Evolutionary conservation across 1,140 invertebrate genomes (phyloP), one percentile per base, ranked within the genome.

Genomic region (Meloidogyne chitwoodi): DNA sequence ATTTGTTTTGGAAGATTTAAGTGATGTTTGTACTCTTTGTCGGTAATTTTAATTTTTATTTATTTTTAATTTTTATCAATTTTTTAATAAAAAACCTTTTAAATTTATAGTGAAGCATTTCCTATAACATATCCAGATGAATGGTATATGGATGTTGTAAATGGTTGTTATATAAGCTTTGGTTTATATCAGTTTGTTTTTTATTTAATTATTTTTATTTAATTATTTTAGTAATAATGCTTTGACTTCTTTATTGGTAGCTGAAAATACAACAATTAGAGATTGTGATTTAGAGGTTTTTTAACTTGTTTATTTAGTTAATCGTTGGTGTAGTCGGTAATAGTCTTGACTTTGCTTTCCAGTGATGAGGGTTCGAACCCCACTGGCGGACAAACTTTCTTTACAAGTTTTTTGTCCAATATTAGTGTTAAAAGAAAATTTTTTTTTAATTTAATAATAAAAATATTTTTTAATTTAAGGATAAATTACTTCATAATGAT

Each of bases 131-230:
- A 73, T 22, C 71, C 71, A 19, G 16, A 63, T 2, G 71, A 73
- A 22, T 73, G 71, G 71, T 73, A 73, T 64, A 73, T 63, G 29
- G 48, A 64, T n/a, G 71, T 73, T 61, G 71, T 73, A 22, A 64
- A 41, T 31, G 71, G 71, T n/a, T 64, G 56, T n/a, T 73, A 64
- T 64, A 65, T 73, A 31, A 73, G 71, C 24, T 73, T 64, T 31
- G 71, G 71, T 34, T 64, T 73, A 61, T 73, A 63, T 27, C 71
- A 38, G 71, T 73, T 6, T 8, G 34, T 22, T 8, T 22, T 12
- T 4, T 24, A 2, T 31, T 29, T 62, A 29, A 8, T 2, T 27
- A 29, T 3, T 19, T 11, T 10, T 31, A 16, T 31, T 56, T 11
- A 5, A 10, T 64, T 34, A 64, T 26, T 22, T 61, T 27, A 73